A percentile compares a stretch with the other conserved stretches of the same genome.
These are phyloP conservation scores for Drosophila neocordata DNA, from an alignment of 1,140 invertebrate genomes.

Conservation along the genomic window DNA sequence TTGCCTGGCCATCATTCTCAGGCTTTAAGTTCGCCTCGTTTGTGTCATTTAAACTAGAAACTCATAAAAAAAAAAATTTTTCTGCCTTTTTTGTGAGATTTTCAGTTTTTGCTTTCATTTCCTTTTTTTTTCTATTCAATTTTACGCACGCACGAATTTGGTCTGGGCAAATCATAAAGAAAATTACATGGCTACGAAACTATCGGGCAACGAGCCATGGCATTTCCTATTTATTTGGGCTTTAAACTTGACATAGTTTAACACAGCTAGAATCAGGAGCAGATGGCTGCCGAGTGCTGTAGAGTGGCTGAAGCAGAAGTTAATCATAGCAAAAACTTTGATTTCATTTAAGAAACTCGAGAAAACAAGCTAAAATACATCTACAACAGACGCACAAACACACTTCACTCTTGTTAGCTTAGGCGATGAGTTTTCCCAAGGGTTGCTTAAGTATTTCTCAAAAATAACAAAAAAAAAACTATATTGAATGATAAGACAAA, in stretches of 20 bases:
- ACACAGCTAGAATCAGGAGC: background rate
- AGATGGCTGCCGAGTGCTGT: background rate
- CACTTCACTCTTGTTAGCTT: constrained; percentile 58
- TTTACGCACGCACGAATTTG: constrained; percentile 74
- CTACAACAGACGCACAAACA: constrained; percentile 37
- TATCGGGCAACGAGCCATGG: constrained; percentile 65
- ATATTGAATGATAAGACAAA: constrained; percentile 6
- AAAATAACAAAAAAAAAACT: background rate
- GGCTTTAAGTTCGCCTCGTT: constrained; percentile 59
- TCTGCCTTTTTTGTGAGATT: background rate
- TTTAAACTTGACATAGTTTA: constrained; percentile 72
- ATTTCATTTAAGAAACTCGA: constrained; percentile 62
- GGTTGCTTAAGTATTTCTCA: constrained; percentile 39
- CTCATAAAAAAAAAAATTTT: constrained; percentile 42
- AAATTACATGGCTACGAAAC: constrained; percentile 58
- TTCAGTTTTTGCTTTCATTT: constrained; percentile 21
- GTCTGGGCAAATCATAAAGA: constrained; percentile 64
- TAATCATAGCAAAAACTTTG: constrained; percentile 64
- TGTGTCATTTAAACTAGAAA: constrained; percentile 50
- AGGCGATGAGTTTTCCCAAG: constrained; percentile 49
- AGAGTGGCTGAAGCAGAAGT: constrained; percentile 34
- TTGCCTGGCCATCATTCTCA: constrained; percentile 22
- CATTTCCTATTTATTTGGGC: constrained; percentile 23
- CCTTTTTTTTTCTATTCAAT: constrained; percentile 52
- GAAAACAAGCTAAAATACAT: constrained; percentile 58